Evolutionary conservation across 2,888 invertebrate genomes (phyloP), one percentile per base, ranked within the genome.

Genomic region (Eupithecia exiguata): DNA sequence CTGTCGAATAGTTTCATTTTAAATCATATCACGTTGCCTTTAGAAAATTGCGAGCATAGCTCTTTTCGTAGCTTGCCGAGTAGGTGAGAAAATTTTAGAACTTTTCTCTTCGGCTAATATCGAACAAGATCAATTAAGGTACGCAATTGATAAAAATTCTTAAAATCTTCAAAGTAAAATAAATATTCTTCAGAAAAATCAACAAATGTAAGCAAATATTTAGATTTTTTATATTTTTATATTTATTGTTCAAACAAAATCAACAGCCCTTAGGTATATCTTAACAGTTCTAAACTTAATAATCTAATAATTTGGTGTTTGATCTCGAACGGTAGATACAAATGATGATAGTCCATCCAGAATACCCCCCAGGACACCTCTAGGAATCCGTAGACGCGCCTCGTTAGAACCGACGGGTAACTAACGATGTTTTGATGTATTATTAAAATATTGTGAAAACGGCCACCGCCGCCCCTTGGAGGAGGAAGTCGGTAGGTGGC

Each of bases 381-480:
- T 69, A 67, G 70, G 76, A 77, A 78, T 76, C 71, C 71, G 71
- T 67, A 72, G 68, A 61, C 71, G 43, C 69, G 67, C 49, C 74
- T 77, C 77, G 74, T 79, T 77, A 78, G 49, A 69, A 68, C 46
- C 35, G 77, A 76, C 78, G 69, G 53, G 14, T 69, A n/a, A 77
- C 78, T 75, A 77, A 80, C 75, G 74, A 76, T 80, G 78, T 79
- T 78, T 77, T 76, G 77, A 79, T 79, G 74, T 79, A 74, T 75
- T 74, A 72, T 77, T 75, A 62, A 74, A 75, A 77, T 77, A 74
- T 75, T 70, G 70, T 58, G 66, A 36, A 66, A 38, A 46, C 58
- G 46, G n/a, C 63, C 10, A 21, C 49, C 12, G 38, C 53, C 10
- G 67, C 71, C 75, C 72, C 72, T 72, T 62, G 70, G 58, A 72